Conservation (phyloP, 2,888 invertebrate species). For the Acleris cristana region DNA sequence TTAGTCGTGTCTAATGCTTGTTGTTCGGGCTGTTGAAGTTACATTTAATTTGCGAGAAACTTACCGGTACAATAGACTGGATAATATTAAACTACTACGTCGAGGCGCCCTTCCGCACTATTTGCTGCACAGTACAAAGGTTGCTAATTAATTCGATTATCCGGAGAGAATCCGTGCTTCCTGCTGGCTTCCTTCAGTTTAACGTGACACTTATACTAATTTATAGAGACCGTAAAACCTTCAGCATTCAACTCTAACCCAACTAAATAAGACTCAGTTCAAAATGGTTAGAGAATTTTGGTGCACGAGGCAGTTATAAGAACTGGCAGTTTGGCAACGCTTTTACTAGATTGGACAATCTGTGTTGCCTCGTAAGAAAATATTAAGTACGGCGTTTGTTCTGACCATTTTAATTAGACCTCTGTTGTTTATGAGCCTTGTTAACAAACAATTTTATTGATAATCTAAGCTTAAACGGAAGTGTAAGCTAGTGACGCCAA, state of each 20-base stretch:
- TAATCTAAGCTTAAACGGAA: no score
- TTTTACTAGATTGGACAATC: conserved; percentile 25
- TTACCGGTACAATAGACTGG: conserved; percentile 10
- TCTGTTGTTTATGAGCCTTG: not conserved
- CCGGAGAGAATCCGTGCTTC: conserved; percentile 63
- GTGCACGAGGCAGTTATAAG: conserved; percentile 18
- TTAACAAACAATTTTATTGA: not conserved
- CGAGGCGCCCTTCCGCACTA: conserved; percentile 54
- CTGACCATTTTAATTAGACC: not conserved
- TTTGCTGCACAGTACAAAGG: conserved; percentile 68
- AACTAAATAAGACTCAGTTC: conserved; percentile 4
- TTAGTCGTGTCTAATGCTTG: no score
- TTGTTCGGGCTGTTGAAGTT: not conserved
- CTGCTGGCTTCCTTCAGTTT: conserved; percentile 55
- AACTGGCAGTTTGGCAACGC: conserved; percentile 24
- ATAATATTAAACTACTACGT: conserved; percentile 28
- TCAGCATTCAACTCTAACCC: conserved; percentile 27
- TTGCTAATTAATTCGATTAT: conserved; percentile 76
- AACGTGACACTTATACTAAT: conserved; percentile 45
- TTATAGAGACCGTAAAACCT: conserved; percentile 20
- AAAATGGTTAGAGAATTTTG: not conserved
- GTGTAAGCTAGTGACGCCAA: no score
- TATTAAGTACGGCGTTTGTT: not conserved
- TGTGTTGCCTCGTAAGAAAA: conserved; percentile 6
- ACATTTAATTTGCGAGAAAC: conserved; percentile 4